Evolutionary conservation across 2,797 vertebrate species (phyloP).

Genomic region (Luscinia megarhynchos): DNA sequence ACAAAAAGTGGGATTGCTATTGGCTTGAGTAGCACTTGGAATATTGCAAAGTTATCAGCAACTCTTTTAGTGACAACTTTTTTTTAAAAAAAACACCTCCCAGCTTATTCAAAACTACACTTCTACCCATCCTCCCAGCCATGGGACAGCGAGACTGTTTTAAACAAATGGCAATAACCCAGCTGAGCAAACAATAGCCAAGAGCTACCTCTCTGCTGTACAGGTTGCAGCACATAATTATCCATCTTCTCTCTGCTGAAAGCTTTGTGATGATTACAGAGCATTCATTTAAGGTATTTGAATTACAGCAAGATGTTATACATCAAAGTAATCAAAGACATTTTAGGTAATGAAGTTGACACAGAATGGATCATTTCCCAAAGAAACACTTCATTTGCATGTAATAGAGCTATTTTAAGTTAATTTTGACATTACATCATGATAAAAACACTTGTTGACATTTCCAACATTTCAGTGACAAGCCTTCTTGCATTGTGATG

Average conservation of each 20-base stretch:
- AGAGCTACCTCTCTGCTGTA: neutral
- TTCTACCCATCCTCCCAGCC: neutral
- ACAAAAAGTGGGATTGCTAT: accelerated
- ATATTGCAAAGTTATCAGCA: neutral
- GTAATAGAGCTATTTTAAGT: conserved; percentile 42
- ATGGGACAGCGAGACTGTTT: neutral
- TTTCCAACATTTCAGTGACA: neutral
- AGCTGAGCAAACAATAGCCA: neutral
- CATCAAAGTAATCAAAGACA: conserved; percentile 47
- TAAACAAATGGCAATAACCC: neutral
- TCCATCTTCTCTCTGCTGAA: neutral
- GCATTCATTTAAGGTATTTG: neutral
- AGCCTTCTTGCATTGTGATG: neutral
- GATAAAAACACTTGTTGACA: conserved; percentile 52
- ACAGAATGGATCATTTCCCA: conserved; percentile 3
- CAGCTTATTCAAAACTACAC: neutral
- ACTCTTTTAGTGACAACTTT: neutral
- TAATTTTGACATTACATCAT: conserved; percentile 41
- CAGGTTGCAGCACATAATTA: neutral
- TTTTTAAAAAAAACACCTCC: neutral
- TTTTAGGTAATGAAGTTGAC: conserved; percentile 55
- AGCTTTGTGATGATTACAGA: neutral
- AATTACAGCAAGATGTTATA: conserved; percentile 19
- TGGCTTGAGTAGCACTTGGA: neutral
- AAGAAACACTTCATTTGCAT: conserved; percentile 41